Percentiles rank a stretch among this genome's conserved stretches.
Evolutionary conservation across 2,888 invertebrate species (phyloP).

Genomic region (Scrobipalpa costella): DNA sequence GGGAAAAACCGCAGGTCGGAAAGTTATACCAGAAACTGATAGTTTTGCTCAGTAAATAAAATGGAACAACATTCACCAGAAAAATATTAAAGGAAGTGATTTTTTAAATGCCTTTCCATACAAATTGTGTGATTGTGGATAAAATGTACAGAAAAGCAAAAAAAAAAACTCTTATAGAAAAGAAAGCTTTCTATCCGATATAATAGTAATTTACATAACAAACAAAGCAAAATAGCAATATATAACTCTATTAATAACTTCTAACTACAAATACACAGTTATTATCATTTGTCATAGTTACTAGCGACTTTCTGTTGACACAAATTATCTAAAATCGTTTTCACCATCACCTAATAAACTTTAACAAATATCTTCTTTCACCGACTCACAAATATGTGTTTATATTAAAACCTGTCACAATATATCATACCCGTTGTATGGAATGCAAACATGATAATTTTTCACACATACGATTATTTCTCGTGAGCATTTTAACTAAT

Average conservation of each 20-base stretch:
- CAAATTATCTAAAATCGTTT: not conserved
- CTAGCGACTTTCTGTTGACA: not conserved
- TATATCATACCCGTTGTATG: slow-evolving; percentile 11
- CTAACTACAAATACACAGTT: not conserved
- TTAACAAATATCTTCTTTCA: slow-evolving; percentile 4
- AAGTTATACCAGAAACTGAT: too few relatives aligned
- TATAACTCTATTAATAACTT: not conserved
- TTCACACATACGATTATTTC: slow-evolving; percentile 8
- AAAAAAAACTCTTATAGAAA: too few relatives aligned
- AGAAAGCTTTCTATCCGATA: too few relatives aligned
- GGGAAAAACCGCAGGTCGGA: too few relatives aligned
- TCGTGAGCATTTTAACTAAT: slow-evolving; percentile 28
- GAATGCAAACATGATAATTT: slow-evolving; percentile 20
- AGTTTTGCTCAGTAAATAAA: too few relatives aligned
- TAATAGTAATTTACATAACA: too few relatives aligned
- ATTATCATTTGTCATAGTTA: not conserved
- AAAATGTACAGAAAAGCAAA: too few relatives aligned
- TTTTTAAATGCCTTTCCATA: too few relatives aligned
- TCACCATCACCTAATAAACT: slow-evolving; percentile 3
- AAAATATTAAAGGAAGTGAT: too few relatives aligned
- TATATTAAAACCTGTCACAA: slow-evolving; percentile 13
- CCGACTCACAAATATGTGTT: not conserved
- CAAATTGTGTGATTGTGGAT: too few relatives aligned
- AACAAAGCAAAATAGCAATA: not conserved
- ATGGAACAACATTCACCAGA: too few relatives aligned